Percentiles rank a stretch among this genome's conserved stretches.
These are phyloP conservation scores for Trimorus sp. DNA, from an alignment of 2,888 invertebrate genomes.

Conservation along the genomic window DNA sequence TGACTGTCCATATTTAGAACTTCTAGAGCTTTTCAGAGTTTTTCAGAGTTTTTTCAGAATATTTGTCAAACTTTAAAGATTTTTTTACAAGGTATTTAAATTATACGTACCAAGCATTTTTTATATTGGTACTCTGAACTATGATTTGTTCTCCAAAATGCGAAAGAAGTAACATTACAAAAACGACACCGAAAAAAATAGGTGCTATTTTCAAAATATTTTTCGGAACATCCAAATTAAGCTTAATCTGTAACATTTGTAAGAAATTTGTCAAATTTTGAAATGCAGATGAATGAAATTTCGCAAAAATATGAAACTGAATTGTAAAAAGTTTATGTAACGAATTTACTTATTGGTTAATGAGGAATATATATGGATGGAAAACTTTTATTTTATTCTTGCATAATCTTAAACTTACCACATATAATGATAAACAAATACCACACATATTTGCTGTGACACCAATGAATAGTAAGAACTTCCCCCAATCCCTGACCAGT, in stretches of 20 bases:
- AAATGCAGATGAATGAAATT: not conserved
- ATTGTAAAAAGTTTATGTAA: too few species aligned
- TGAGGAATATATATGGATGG: too few species aligned
- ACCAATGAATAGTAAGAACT: slow-evolving; percentile 17
- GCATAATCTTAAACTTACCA: slow-evolving; percentile 7
- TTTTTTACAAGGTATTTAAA: too few species aligned
- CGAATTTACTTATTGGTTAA: too few species aligned
- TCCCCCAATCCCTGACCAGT: slow-evolving; percentile 1
- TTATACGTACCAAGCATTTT: slow-evolving; percentile 6
- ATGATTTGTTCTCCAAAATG: slow-evolving; percentile 20
- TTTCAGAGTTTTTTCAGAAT: too few species aligned
- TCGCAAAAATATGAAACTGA: too few species aligned
- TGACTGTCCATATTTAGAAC: too few species aligned
- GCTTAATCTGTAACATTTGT: slow-evolving; percentile 7
- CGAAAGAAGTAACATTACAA: slow-evolving; percentile 19
- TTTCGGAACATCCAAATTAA: slow-evolving; percentile 7
- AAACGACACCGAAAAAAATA: slow-evolving; percentile 28
- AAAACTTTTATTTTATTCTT: too few species aligned
- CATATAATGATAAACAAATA: slow-evolving; percentile 27
- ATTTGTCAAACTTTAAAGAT: too few species aligned
- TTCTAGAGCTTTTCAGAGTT: too few species aligned
- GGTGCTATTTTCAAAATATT: slow-evolving; percentile 22
- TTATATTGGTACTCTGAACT: slow-evolving; percentile 4
- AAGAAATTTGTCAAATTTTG: not conserved
- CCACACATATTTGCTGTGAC: slow-evolving; percentile 21